Evolutionary conservation across 1,140 invertebrate genomes (phyloP).

Genomic region (Hyles vespertilio): DNA sequence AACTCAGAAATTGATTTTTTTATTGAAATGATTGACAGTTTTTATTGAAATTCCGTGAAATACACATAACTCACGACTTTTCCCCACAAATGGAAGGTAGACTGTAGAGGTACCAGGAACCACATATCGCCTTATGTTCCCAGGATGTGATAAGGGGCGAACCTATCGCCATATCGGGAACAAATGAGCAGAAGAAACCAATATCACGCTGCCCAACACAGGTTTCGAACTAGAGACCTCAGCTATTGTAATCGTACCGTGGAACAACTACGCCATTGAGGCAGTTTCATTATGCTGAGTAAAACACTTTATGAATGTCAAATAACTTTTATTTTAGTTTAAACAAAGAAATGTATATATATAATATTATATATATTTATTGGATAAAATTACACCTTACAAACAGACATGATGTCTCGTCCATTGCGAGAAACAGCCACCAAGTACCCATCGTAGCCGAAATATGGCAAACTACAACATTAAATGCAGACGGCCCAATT

Average conservation of each 20-base stretch:
- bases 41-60: no score
- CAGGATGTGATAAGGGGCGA: no score
- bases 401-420: conserved; percentile 53
- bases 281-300: neutral
- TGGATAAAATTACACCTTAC: conserved; percentile 67
- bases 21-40: no score
- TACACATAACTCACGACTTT: no score
- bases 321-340: conserved; percentile 73
- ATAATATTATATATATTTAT: conserved; percentile 61
- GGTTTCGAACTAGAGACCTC: neutral
- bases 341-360: conserved; percentile 69
- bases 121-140: no score
- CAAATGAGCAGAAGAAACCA: no score
- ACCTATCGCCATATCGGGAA: no score
- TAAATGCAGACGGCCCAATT: conserved; percentile 47
- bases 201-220: no score
- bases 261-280: neutral
- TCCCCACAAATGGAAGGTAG: no score
- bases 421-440: conserved; percentile 62
- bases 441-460: conserved; percentile 57
- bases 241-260: neutral
- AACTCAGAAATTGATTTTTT: no score
- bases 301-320: conserved; percentile 46
- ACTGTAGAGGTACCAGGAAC: no score
- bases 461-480: conserved; percentile 48